Conservation (phyloP, 2,113 vertebrate genomes). For the Henicopernis longicauda region DNA sequence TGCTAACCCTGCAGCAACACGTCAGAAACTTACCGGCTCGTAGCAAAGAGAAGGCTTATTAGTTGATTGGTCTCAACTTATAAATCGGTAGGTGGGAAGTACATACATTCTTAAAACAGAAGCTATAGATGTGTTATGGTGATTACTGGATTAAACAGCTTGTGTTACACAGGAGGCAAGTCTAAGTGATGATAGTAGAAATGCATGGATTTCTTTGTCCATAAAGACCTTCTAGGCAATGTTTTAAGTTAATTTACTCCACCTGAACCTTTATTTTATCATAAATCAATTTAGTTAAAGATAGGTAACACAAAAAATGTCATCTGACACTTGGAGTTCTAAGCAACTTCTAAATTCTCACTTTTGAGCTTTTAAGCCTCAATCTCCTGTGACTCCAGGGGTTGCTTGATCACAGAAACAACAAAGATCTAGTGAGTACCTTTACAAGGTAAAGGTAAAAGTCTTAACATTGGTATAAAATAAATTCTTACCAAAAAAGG, state of each 20-base stretch:
- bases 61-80: background rate
- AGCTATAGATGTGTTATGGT: background rate
- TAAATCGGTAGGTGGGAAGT: background rate
- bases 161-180: background rate
- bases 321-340: background rate
- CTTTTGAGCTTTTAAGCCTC: background rate
- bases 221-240: background rate
- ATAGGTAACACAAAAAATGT: background rate
- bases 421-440: background rate
- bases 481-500: background rate
- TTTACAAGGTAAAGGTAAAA: background rate
- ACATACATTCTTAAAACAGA: background rate
- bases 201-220: background rate
- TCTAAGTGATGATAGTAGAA: background rate
- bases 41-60: background rate
- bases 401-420: background rate
- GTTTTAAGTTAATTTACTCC: background rate
- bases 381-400: background rate
- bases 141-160: background rate
- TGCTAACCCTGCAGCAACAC: background rate
- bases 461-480: background rate
- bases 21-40: rapidly evolving
- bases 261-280: background rate
- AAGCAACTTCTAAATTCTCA: background rate
- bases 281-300: background rate